Base-by-base conservation (phyloP, 2,113 vertebrate species). In the Pagrus major region DNA sequence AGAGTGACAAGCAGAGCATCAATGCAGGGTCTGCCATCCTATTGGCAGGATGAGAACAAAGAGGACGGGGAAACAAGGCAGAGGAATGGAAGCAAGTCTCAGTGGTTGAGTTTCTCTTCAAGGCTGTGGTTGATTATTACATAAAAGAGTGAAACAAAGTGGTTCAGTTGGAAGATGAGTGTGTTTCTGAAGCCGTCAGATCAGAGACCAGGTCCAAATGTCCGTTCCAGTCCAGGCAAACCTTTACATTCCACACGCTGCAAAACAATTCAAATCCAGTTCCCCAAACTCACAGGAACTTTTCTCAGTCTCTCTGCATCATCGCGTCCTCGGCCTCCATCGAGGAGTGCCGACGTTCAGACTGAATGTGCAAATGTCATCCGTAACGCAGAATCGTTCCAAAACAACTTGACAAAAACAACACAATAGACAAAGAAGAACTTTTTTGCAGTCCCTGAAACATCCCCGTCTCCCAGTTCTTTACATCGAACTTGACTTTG, bases 351-450 rank as follows among this genome's bases (percentile, higher is more conserved):
- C 71, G 6, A 21, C 39, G 5, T 60, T 76, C 80, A 67, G 56
- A 76, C 66, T 23, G 20, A 89, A 84, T 89, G 91, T 94, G 92
- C 89, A 92, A 92, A 91, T 63, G 61, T 87, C 52, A 5, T 64
- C 81, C 39, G 27, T 78, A 73, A 85, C 27, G 16, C 63, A 58
- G 79, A 87, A 37, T 69, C 73, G 23, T 60, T 65, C 72, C 2
- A 71, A 78, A 74, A 84, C 42, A 54, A 86, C 83, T 58, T 41
- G 61, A 86, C 79, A 65, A 70, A 80, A 81, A 83, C 76, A 78
- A 69, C 71, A 78, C 51, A 69, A 65, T 1, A 29, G 35, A 79
- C 35, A 76, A 60, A 77, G 11, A 72, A 80, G 27, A 65, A 75
- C 49, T 25, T 71, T 70, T 77, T 71, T 73, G 80, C 89, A 88